These are phyloP conservation scores for Camponotus fellah DNA, from an alignment of 2,888 invertebrate species.

Conservation along the genomic window DNA sequence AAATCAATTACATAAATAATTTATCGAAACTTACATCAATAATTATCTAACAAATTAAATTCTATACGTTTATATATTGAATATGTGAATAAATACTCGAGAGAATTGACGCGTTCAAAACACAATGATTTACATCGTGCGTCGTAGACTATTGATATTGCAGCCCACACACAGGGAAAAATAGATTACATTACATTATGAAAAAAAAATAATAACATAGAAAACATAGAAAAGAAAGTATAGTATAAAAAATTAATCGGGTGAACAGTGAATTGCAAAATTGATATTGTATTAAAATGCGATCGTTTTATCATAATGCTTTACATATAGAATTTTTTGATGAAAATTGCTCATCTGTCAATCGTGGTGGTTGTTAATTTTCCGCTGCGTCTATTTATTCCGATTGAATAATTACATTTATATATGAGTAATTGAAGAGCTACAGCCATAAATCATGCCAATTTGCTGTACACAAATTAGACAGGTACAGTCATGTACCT, in stretches of 20 bases:
- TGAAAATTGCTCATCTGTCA: neutral
- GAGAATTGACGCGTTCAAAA: neutral
- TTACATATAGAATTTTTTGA: neutral
- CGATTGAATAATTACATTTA: slow-evolving; percentile 35
- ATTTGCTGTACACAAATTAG: slow-evolving; percentile 31
- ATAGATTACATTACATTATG: neutral
- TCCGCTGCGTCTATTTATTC: neutral
- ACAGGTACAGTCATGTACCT: neutral
- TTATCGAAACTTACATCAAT: slow-evolving; percentile 12
- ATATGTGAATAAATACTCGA: slow-evolving; percentile 29
- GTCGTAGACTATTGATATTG: neutral
- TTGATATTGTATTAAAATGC: neutral
- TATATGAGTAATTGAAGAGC: slow-evolving; percentile 17
- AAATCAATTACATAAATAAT: neutral
- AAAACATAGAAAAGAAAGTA: neutral
- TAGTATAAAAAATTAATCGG: neutral
- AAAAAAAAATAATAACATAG: neutral
- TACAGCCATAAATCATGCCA: slow-evolving; percentile 21
- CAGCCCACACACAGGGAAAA: too few species aligned
- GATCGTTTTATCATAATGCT: neutral
- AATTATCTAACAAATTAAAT: slow-evolving; percentile 47
- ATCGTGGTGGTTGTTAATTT: neutral
- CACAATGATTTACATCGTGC: neutral
- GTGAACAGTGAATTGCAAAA: neutral
- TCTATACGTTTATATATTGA: slow-evolving; percentile 5